Base-by-base conservation (phyloP, 2,113 vertebrate species). In the Aythya baeri region DNA sequence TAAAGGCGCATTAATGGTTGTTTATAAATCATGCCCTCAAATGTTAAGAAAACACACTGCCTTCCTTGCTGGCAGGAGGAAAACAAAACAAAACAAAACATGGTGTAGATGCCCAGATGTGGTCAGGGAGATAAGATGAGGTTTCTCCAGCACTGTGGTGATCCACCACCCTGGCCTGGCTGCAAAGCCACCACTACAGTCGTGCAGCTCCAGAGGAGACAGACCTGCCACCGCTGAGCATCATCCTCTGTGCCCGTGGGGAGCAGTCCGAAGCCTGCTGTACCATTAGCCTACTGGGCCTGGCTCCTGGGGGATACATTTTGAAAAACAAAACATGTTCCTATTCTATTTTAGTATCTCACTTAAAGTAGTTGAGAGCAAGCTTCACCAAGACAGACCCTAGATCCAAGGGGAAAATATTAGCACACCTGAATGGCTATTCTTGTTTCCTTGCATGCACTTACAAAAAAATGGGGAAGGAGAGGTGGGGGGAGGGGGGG, bases 31-130 rank as follows among this genome's bases (percentile, higher is more conserved):
- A 88, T 55, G 86, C 83, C 92, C 85, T 91, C 72, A 70, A 78
- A 95, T 78, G 94, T 97, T 91, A 96, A 95, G 93, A 85, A 96
- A 97, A 97, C 83, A 91, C 15, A 20, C 74, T 76, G 83, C 88
- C 43, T 86, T 72, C 67, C 61, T 87, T 55, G 71, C 17, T 71
- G 75, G 75, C 50, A 94, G 89, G 36, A 77, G 73, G n/a, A 4
- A 32, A 29, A 41, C 41, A 4, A 32, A 29, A 44, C 5, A 5
- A 67, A 43, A n/a, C 38, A 62, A 7, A 13, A 13, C 54, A 8
- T 8, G 26, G 44, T 58, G 86, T 5, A 34, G 81, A 9, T 5
- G 52, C 20, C 1, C 5, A 73, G 81, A 31, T 44, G 49, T 7
- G 68, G 86, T 44, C 77, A 57, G 76, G 79, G 88, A 57, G 63